These are phyloP conservation scores for Platalea minor DNA, from an alignment of 2,797 vertebrate species.

Conservation along the genomic window DNA sequence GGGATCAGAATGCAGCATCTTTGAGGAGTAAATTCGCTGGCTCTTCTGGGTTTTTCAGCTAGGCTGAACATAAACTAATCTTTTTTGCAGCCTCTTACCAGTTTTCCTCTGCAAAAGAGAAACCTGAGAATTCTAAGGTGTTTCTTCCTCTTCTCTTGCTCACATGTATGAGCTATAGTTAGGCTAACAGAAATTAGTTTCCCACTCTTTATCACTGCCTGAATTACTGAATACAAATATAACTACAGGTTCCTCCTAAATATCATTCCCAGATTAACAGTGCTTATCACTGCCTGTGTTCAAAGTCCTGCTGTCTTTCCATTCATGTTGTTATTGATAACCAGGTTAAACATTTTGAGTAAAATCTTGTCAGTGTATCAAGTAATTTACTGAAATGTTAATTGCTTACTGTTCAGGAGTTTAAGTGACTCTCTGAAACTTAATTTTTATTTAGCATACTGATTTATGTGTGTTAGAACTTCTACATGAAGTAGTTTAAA, in stretches of 20 bases:
- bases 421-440: background rate
- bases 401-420: background rate
- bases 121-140: background rate
- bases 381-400: background rate
- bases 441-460: background rate
- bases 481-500: background rate
- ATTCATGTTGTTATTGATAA: background rate
- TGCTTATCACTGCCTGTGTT: background rate
- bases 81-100: background rate
- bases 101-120: background rate
- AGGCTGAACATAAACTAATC: background rate
- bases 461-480: background rate
- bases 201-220: background rate
- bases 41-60: background rate
- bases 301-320: background rate
- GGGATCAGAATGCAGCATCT: background rate
- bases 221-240: background rate
- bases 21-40: background rate
- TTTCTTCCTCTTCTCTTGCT: background rate
- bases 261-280: background rate
- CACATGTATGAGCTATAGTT: background rate
- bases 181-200: background rate
- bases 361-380: background rate
- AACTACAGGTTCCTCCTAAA: background rate
- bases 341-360: background rate